Conservation (phyloP, 2,113 vertebrate species). For the Psittacula cyanocephala region DNA sequence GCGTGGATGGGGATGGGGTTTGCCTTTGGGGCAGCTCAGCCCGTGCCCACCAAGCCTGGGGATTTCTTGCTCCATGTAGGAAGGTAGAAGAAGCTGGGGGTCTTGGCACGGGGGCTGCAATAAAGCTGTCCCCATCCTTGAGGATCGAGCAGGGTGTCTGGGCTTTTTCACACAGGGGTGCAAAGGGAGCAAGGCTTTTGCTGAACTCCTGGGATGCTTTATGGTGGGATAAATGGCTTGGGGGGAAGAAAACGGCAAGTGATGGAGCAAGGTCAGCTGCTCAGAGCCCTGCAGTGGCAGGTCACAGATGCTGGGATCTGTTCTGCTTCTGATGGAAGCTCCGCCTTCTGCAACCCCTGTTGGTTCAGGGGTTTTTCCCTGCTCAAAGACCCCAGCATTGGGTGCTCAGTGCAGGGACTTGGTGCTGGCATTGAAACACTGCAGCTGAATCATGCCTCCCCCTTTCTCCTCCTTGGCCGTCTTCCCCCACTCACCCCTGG, state of each 20-base stretch:
- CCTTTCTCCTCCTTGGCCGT: not conserved
- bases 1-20: not conserved
- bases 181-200: not conserved
- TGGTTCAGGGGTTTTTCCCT: not conserved
- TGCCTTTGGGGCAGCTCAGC: not conserved
- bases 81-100: not conserved
- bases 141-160: not conserved
- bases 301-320: not conserved
- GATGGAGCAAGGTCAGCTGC: not conserved
- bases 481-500: not conserved
- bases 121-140: not conserved
- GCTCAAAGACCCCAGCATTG: not conserved
- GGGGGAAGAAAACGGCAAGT: not conserved
- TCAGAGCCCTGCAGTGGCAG: not conserved
- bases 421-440: not conserved
- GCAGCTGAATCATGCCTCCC: not conserved
- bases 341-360: not conserved
- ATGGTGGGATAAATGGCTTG: not conserved
- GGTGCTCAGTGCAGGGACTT: not conserved
- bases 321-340: not conserved
- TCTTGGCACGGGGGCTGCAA: not conserved
- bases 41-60: not conserved
- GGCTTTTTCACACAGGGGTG: fast-evolving
- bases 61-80: not conserved
- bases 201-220: not conserved